These are phyloP conservation scores for Zophobas atratus DNA, from an alignment of 1,140 invertebrate genomes.

Conservation along the genomic window DNA sequence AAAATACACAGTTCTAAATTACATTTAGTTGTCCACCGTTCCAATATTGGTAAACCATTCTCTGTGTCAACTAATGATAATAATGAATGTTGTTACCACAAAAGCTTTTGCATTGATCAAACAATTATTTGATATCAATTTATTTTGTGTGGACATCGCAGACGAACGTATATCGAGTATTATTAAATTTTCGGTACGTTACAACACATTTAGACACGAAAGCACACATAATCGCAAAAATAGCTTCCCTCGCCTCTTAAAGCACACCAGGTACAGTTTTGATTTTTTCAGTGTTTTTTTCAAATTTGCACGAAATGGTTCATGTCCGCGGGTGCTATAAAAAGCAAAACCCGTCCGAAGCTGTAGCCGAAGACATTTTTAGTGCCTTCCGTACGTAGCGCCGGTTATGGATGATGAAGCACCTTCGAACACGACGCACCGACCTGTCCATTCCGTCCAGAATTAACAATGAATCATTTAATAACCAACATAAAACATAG, in stretches of 20 bases:
- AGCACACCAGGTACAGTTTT: no score
- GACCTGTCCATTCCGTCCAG: conserved; percentile 28
- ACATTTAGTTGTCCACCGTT: conserved; percentile 3
- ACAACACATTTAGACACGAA: background rate
- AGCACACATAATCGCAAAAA: background rate
- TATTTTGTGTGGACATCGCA: conserved; percentile 1
- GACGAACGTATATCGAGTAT: background rate
- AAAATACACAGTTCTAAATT: conserved; percentile 7
- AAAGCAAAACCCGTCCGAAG: conserved; percentile 20
- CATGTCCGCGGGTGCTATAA: background rate
- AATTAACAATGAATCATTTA: conserved; percentile 42
- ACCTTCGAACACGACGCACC: conserved; percentile 38
- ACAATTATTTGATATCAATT: conserved; percentile 20
- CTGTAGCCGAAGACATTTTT: conserved; percentile 15
- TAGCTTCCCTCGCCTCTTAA: background rate
- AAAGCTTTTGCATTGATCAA: conserved; percentile 31
- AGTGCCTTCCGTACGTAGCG: conserved; percentile 24
- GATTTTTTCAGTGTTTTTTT: background rate
- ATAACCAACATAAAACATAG: conserved; percentile 41
- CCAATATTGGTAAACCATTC: conserved; percentile 21
- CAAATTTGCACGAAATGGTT: background rate
- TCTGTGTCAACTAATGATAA: conserved; percentile 20
- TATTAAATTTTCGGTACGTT: conserved; percentile 16
- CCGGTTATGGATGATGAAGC: conserved; percentile 38
- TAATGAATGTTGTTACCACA: conserved; percentile 21